Base-by-base conservation (phyloP, 2,797 vertebrate genomes). In the Hirundo rustica region DNA sequence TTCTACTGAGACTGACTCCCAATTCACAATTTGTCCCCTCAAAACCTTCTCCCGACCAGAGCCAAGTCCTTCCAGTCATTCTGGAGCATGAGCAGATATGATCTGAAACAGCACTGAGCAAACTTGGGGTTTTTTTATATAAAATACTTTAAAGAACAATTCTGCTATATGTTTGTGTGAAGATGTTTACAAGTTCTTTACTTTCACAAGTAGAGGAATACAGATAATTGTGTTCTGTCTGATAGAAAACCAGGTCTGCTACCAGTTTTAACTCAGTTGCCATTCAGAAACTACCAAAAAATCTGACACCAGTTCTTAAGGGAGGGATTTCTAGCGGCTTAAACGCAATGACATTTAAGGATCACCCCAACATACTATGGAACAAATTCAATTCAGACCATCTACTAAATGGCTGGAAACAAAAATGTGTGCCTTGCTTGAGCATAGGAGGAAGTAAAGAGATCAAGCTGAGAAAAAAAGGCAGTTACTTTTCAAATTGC, bases 401-500 rank as follows among this genome's bases (percentile, higher is more conserved):
- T 29, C 32, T 71, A 22, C 21, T 73, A 67, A 77, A 87, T 70
- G 55, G 16, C 38, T 89, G 50, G 65, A 54, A 92, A 93, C 16
- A 83, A 81, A 95, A 93, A 62, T 14, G 2, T 30, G 20, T 47
- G 50, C 50, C 42, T 68, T 10, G 9, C 58, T 47, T 42, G 48
- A 84, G 22, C 27, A 57, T 8, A 90, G 85, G 53, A 67, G 29
- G 26, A 92, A 93, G 48, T 36, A 64, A 67, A 95, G 62, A 73
- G 64, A 89, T 65, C 88, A 92, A 91, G 26, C 45, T 74, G 61
- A 61, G 38, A n/a, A 80, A 82, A 94, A 88, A 84, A 77, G 10
- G 47, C 51, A 93, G 68, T 72, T 87, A 53, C 64, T 91, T 91
- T 91, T 72, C 71, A 70, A 92, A 83, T 48, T 85, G 65, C 32